phyloP scores from a whole-genome alignment of 2,113 vertebrate species.

The Mormyrus lacerda region DNA sequence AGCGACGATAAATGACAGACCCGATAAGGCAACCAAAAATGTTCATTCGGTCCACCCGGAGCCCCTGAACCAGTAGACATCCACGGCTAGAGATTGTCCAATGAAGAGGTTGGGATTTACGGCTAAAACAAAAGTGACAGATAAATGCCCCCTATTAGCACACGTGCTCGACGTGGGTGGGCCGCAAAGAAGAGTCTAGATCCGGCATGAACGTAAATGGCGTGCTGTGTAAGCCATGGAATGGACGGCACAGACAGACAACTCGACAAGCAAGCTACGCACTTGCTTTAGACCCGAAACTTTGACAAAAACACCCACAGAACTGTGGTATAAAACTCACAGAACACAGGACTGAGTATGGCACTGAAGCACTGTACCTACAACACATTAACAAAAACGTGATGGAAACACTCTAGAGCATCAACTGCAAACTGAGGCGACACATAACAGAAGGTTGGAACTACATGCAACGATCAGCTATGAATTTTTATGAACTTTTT shows the following conservation, averaged over 20 bases:
- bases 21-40: conserved; percentile 37
- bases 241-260: background rate
- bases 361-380: conserved; percentile 1
- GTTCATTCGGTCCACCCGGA: conserved; percentile 23
- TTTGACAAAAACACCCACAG: background rate
- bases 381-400: background rate
- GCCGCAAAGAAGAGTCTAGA: background rate
- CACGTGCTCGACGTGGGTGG: background rate
- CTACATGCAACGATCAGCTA: background rate
- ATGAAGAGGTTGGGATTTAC: background rate
- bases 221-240: background rate
- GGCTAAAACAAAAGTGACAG: conserved; percentile 8
- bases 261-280: background rate
- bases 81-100: background rate
- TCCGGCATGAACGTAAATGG: background rate
- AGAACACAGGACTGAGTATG: conserved; percentile 17
- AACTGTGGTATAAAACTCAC: background rate
- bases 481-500: background rate
- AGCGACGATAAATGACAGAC: conserved; percentile 23
- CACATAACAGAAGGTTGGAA: background rate
- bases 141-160: background rate
- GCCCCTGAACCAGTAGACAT: conserved; percentile 6
- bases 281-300: background rate
- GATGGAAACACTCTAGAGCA: background rate
- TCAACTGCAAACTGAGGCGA: background rate